phyloP scores from a whole-genome alignment of 1,140 invertebrate genomes.

The Venturia canescens region DNA sequence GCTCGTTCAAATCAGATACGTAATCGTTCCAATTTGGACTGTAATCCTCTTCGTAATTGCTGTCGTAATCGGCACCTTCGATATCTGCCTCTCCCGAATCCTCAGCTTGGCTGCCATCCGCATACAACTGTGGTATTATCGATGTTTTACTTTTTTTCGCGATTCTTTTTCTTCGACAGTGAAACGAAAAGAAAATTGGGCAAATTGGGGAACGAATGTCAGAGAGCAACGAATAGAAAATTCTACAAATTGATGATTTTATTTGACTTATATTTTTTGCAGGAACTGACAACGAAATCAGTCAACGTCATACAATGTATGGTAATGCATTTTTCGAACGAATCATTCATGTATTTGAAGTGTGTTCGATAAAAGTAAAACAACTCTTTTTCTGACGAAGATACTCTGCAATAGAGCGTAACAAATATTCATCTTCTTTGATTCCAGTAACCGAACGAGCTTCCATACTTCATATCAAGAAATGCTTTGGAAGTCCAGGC shows the following conservation, averaged over 20 bases:
- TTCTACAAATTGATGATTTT: no score
- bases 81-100: constrained; percentile 53
- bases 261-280: no score
- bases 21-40: constrained; percentile 51
- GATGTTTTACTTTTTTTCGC: neutral
- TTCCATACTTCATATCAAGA: neutral
- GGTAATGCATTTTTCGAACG: no score
- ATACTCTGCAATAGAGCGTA: neutral
- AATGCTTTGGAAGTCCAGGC: neutral
- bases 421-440: neutral
- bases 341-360: no score
- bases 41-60: constrained; percentile 66
- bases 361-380: no score
- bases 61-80: constrained; percentile 51
- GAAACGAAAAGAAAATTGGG: no score
- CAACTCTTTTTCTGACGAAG: no score
- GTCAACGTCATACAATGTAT: no score
- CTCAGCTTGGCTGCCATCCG: constrained; percentile 58
- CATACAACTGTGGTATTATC: constrained; percentile 61
- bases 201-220: no score
- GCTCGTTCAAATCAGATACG: constrained; percentile 48
- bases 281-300: no score
- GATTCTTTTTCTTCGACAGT: no score
- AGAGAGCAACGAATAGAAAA: no score
- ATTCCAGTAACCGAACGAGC: neutral